Percentiles rank a stretch among this genome's conserved stretches.
These are phyloP conservation scores for Bubo scandiacus DNA, from an alignment of 2,113 vertebrate species.

Conservation along the genomic window DNA sequence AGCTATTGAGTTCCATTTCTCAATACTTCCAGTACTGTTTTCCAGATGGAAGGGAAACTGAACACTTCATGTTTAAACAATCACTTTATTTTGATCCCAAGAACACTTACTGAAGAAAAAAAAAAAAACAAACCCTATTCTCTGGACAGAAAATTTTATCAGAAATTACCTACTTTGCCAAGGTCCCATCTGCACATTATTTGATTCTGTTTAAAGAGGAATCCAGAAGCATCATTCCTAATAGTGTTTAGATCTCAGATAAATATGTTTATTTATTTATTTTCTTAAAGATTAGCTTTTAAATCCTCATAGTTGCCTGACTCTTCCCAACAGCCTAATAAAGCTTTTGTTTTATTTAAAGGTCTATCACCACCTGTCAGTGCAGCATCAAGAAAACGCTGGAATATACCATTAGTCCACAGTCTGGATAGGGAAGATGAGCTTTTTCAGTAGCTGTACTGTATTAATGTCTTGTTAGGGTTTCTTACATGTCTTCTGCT, in stretches of 20 bases:
- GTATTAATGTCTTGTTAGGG: constrained; percentile 48
- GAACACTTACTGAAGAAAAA: neutral
- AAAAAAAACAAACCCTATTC: neutral
- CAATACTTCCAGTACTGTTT: neutral
- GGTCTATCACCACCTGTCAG: constrained; percentile 15
- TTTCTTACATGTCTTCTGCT: constrained; percentile 39
- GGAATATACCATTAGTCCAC: neutral
- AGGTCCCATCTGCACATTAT: neutral
- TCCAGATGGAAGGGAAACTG: neutral
- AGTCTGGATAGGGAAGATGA: constrained; percentile 15
- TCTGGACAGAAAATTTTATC: neutral
- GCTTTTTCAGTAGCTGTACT: constrained; percentile 36
- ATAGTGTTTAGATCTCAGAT: neutral
- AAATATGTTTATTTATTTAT: neutral
- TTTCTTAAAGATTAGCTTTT: constrained; percentile 36
- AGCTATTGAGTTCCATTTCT: neutral
- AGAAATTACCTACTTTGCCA: neutral
- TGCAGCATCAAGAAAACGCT: neutral
- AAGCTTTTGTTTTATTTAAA: constrained; percentile 32
- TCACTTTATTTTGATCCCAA: neutral
- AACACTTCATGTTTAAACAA: neutral
- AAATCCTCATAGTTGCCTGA: neutral
- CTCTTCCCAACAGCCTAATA: neutral
- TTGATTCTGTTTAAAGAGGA: neutral
- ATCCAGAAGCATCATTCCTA: neutral